A percentile compares a stretch with the other conserved stretches of the same genome.
phyloP scores from a whole-genome alignment of 2,113 vertebrate genomes.

The Cynoglossus semilaevis region DNA sequence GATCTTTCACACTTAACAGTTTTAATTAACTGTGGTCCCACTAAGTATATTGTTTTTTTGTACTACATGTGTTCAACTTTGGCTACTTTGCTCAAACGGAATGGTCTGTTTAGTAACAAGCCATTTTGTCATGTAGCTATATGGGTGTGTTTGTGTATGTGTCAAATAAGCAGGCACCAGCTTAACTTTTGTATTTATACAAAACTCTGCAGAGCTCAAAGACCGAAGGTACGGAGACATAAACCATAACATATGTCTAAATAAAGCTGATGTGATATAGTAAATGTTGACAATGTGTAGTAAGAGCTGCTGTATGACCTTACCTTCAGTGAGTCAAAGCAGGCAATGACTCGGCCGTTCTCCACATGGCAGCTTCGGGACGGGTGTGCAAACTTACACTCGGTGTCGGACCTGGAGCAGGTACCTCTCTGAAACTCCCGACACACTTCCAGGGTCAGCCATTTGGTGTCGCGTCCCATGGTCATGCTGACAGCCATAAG shows the following conservation, averaged over 20 bases:
- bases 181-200: slow-evolving; percentile 9
- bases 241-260: slow-evolving; percentile 1
- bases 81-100: neutral
- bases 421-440: slow-evolving; percentile 97
- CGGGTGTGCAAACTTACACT: slow-evolving; percentile 98
- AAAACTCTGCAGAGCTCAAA: slow-evolving; percentile 3
- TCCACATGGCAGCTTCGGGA: slow-evolving; percentile 96
- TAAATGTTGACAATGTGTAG: slow-evolving; percentile 2
- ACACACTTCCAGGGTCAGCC: slow-evolving; percentile 99
- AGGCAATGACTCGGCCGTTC: slow-evolving; percentile 97
- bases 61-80: neutral
- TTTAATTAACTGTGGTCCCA: too few species aligned
- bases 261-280: slow-evolving; percentile 11
- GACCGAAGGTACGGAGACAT: neutral
- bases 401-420: slow-evolving; percentile 90
- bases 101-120: neutral
- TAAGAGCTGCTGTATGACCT: slow-evolving; percentile 44
- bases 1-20: too few species aligned
- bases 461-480: slow-evolving; percentile 96
- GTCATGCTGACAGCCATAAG: slow-evolving; percentile 88
- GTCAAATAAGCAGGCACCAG: neutral
- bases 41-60: too few species aligned
- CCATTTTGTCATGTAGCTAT: slow-evolving; percentile 1
- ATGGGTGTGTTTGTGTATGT: slow-evolving; percentile 2
- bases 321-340: slow-evolving; percentile 99